A percentile compares a stretch with the other conserved stretches of the same genome.
phyloP scores from a whole-genome alignment of 1,140 invertebrate genomes.

The Sarcophaga bullata region DNA sequence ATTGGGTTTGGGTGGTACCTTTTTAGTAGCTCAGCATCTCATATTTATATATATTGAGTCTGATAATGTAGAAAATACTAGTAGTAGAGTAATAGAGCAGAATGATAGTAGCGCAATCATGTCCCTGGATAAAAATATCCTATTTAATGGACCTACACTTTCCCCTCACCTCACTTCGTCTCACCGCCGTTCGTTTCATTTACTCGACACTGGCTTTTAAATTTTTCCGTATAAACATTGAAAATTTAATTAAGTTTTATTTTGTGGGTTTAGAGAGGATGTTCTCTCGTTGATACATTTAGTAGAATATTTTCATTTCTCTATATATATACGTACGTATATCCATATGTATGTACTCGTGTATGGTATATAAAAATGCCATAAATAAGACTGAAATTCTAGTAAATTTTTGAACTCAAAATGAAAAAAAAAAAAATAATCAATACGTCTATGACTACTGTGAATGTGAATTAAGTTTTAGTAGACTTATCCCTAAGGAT shows the following conservation, averaged over 20 bases:
- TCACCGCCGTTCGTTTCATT: too few species aligned
- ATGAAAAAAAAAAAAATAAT: not conserved
- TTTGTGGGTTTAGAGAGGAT: constrained; percentile 13
- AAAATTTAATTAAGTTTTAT: constrained; percentile 25
- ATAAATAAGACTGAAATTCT: constrained; percentile 15
- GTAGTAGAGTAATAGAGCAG: constrained; percentile 9
- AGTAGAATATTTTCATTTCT: too few species aligned
- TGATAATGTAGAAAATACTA: too few species aligned
- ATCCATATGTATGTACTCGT: too few species aligned
- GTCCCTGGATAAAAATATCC: constrained; percentile 23
- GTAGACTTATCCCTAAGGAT: not conserved
- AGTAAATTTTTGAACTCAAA: not conserved
- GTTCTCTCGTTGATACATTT: too few species aligned
- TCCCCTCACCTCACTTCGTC: not conserved
- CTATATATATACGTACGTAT: too few species aligned
- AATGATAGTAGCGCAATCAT: not conserved
- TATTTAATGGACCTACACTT: not conserved
- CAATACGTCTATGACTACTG: not conserved
- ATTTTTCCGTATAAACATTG: not conserved
- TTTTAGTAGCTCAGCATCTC: not conserved
- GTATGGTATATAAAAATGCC: not conserved
- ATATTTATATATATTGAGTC: not conserved
- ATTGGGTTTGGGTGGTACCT: too few species aligned
- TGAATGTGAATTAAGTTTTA: not conserved
- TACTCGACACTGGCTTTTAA: not conserved